Conservation (phyloP, 2,113 vertebrate species). For the Plotosus lineatus region DNA sequence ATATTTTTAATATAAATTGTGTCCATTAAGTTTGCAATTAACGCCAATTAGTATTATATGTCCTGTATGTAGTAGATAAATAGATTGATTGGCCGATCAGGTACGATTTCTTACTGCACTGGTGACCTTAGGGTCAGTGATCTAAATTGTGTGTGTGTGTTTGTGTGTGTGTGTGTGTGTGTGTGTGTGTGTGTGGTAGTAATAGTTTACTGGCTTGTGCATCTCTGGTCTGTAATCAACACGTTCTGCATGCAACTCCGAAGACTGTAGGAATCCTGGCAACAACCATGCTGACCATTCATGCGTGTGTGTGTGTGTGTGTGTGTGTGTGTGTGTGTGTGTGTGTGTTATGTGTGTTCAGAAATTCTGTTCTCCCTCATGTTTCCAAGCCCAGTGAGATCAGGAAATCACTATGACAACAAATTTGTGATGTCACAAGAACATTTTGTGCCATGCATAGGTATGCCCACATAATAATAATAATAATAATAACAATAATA, state of each 20-base stretch:
- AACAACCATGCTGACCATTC: slow-evolving; percentile 28
- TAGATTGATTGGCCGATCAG: background rate
- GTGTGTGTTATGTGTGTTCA: slow-evolving; percentile 37
- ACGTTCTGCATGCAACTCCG: slow-evolving; percentile 42
- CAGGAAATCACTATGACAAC: slow-evolving; percentile 32
- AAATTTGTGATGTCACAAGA: slow-evolving; percentile 39
- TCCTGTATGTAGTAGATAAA: slow-evolving; percentile 5
- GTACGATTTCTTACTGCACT: background rate
- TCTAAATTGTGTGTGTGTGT: background rate
- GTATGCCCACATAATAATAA: background rate
- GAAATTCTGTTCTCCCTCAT: slow-evolving; percentile 3
- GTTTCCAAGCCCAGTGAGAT: slow-evolving; percentile 15
- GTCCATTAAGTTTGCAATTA: too few species aligned
- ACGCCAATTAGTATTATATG: too few species aligned
- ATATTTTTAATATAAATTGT: too few species aligned
- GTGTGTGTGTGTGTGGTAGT: slow-evolving; percentile 35
- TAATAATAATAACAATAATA: too few species aligned
- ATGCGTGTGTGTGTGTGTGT: slow-evolving; percentile 43
- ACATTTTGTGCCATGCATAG: slow-evolving; percentile 1
- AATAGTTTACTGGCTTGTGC: slow-evolving; percentile 33
- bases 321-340: slow-evolving; percentile 25
- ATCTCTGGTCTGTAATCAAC: slow-evolving; percentile 44
- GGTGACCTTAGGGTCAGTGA: background rate
- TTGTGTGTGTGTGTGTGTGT: slow-evolving; percentile 7
- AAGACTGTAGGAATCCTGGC: slow-evolving; percentile 43